A percentile compares a stretch with the other conserved stretches of the same genome.
Conservation (phyloP, 2,888 invertebrate genomes). For the Caenorhabditis drosophilae region DNA sequence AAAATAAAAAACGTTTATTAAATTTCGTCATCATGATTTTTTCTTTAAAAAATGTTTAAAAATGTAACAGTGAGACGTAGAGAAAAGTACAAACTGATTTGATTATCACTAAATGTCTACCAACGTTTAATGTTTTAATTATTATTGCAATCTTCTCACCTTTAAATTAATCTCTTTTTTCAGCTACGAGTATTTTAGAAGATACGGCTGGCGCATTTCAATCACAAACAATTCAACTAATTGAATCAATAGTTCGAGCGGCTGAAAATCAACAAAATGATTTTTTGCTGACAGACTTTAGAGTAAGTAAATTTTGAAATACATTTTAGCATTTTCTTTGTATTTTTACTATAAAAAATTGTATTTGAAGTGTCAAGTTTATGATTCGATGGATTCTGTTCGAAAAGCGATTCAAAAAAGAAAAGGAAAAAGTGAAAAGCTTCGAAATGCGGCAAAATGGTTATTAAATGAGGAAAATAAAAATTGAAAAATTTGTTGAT, state of each 20-base stretch:
- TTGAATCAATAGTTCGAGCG: slow-evolving; percentile 26
- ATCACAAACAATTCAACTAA: slow-evolving; percentile 26
- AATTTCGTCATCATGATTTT: no score
- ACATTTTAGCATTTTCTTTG: neutral
- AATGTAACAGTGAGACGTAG: no score
- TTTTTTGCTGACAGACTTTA: slow-evolving; percentile 36
- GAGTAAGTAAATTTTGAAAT: slow-evolving; percentile 9
- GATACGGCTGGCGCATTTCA: slow-evolving; percentile 35
- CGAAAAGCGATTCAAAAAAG: slow-evolving; percentile 29
- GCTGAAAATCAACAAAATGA: slow-evolving; percentile 41
- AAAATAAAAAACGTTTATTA: neutral
- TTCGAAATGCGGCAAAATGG: slow-evolving; percentile 26
- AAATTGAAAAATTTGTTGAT: neutral
- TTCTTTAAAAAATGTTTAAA: no score
- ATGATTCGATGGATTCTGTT: slow-evolving; percentile 21
- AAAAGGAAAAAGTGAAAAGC: slow-evolving; percentile 22
- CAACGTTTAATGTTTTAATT: no score
- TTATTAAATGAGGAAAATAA: slow-evolving; percentile 3
- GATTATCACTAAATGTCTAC: no score
- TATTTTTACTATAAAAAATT: slow-evolving; percentile 8
- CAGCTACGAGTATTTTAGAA: slow-evolving; percentile 38
- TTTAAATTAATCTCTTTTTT: slow-evolving; percentile 5
- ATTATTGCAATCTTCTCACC: no score
- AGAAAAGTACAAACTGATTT: no score
- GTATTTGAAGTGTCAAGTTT: slow-evolving; percentile 31